phyloP scores from a whole-genome alignment of 2,113 vertebrate species.

The Phalacrocorax aristotelis region DNA sequence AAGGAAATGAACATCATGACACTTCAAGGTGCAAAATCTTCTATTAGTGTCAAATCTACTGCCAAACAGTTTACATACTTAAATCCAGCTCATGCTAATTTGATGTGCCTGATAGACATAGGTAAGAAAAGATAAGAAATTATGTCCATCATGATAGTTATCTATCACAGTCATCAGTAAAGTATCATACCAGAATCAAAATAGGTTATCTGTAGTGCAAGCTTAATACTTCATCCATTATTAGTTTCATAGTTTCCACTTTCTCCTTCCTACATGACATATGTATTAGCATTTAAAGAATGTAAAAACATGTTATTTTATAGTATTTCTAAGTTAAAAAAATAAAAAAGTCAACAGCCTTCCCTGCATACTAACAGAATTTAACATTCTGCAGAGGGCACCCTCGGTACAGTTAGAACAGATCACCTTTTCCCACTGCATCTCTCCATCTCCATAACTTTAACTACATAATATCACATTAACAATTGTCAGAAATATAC shows the following conservation, averaged over 20 bases:
- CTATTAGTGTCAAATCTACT: neutral
- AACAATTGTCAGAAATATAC: neutral
- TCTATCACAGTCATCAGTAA: neutral
- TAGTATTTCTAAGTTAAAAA: neutral
- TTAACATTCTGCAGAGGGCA: slow-evolving; percentile 70
- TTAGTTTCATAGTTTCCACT: neutral
- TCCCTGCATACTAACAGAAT: neutral
- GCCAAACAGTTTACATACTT: neutral
- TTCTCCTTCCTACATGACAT: neutral
- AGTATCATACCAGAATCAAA: neutral
- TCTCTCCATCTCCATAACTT: neutral
- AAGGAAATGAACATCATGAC: neutral
- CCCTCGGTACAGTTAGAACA: slow-evolving; percentile 51
- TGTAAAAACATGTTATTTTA: fast-evolving
- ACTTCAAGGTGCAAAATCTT: neutral
- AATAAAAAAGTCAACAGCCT: too few species aligned
- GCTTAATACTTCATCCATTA: neutral
- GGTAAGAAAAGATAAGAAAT: neutral
- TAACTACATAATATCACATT: neutral
- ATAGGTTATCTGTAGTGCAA: neutral
- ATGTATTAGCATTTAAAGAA: neutral
- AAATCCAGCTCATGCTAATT: neutral
- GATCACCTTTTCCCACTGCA: neutral
- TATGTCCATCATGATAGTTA: neutral
- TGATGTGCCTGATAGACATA: neutral